These are phyloP conservation scores for Erythrocercus mccallii DNA, from an alignment of 2,113 vertebrate species.

Conservation along the genomic window DNA sequence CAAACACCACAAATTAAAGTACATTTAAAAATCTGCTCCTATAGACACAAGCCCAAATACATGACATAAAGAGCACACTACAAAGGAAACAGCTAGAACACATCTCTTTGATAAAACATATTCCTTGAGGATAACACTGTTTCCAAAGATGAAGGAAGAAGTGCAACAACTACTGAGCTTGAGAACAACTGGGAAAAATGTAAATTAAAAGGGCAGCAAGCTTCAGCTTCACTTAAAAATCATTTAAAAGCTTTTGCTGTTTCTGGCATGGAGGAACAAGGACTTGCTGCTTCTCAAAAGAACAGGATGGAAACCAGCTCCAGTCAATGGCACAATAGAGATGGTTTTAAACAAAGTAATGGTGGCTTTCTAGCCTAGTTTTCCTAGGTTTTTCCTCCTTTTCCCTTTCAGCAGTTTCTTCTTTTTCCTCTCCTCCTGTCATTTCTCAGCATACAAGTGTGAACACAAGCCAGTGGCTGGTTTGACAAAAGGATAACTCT, in stretches of 20 bases:
- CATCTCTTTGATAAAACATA: background rate
- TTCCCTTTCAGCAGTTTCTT: background rate
- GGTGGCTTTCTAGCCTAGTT: background rate
- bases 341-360: background rate
- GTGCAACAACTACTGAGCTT: background rate
- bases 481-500: background rate
- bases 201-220: background rate
- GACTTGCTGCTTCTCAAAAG: background rate
- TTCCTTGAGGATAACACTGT: background rate
- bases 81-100: background rate
- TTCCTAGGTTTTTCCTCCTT: background rate
- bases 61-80: background rate
- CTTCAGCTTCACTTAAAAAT: background rate
- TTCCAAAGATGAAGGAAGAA: background rate
- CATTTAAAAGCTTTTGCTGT: background rate
- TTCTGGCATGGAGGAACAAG: background rate
- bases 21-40: background rate
- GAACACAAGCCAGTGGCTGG: background rate
- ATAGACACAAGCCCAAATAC: background rate
- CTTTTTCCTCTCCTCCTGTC: background rate
- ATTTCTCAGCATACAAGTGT: background rate
- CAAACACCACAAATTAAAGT: background rate
- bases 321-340: background rate
- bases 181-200: background rate
- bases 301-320: background rate